Evolutionary conservation across 2,797 vertebrate genomes (phyloP), one percentile per base, ranked within the genome.

Genomic region (Chaenodraco wilsoni): DNA sequence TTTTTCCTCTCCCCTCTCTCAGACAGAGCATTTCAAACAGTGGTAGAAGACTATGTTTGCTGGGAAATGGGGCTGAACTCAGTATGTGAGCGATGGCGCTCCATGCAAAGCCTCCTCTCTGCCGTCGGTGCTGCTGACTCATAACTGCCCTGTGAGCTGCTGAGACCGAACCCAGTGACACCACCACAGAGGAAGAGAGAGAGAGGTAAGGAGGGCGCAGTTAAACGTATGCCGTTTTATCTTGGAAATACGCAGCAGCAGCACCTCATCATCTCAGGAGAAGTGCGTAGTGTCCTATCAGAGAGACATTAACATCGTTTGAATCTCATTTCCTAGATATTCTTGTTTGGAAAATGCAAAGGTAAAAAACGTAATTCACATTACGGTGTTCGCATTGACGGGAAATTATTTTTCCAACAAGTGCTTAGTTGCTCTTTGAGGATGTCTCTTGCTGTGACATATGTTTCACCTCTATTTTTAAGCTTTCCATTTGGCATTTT

Each of bases 61-160:
- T 68, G 65, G 40, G 65, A 64, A 74, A 70, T 78, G 33, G 27
- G 68, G 48, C 52, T 71, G 78, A 77, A 82, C 69, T 56, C 59
- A 50, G 75, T 40, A 16, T 37, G 78, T 62, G 69, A 86, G 79
- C 71, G 82, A 88, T 55, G 69, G 75, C 66, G 72, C 74, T 84
- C 77, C 75, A 80, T 72, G 87, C 81, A 83, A 87, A 78, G 70
- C 80, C 83, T 90, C 68, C 82, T 83, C 84, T 86, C 81, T 78
- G 85, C 84, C 78, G 63, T 73, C 51, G 74, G 58, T 77, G 85
- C 77, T 91, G 91, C 91, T 94, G 93, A 94, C 90, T 93, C 94
- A 94, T 89, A 85, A 88, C 78, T 74, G 83, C 69, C 83, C 88
- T 51, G 64, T 40, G 82, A 85, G 85, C 74, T 60, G 79, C 81